Base-by-base conservation (phyloP, 2,888 invertebrate species). In the Ophioninae sp. region DNA sequence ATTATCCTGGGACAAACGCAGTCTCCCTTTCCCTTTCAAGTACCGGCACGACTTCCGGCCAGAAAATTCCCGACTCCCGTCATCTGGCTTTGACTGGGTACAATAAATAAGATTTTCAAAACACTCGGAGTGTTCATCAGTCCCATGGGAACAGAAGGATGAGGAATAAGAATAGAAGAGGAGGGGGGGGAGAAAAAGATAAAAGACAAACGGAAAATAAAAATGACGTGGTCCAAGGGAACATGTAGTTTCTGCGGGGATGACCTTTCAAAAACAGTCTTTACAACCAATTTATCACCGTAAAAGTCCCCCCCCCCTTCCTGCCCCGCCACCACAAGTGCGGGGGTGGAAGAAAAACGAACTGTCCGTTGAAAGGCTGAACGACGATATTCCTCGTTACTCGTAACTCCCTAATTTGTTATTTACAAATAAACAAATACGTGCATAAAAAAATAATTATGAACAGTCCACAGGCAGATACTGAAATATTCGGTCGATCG, bases 11-110 rank as follows among this genome's bases (percentile, higher is more conserved):
- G 9, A 41, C 41, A 61, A 37, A 79, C 65, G 71, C 51, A n/a
- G 22, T 20, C 39, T 22, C 30, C 58, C 56, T 56, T 23, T 51
- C n/a, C 0, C 30, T 58, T n/a, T 59, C 41, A 13, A 65, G 6
- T 65, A 51, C 56, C 39, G 61, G 13, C 39, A 69, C 41, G 44
- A 41, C 51, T 72, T 81, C 81, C 72, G 67, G 77, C 63, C 22
- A 63, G 30, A 51, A 58, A 13, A 39, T 63, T 20, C 13, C 30
- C n/a, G 41, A 9, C 23, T 39, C 39, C 58, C 58, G 64, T 74
- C 65, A 72, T 72, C 79, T 56, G 71, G 63, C 56, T 22, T 58
- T 63, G 23, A 39, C 30, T 30, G 30, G 30, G 51, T 51, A 51
- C 51, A 51, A 51, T 51, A 51, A 51, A 51, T 59, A 64, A 41